Percentiles rank a stretch among this genome's conserved stretches.
Evolutionary conservation across 2,888 invertebrate species (phyloP).

Genomic region (Ophraella communa): DNA sequence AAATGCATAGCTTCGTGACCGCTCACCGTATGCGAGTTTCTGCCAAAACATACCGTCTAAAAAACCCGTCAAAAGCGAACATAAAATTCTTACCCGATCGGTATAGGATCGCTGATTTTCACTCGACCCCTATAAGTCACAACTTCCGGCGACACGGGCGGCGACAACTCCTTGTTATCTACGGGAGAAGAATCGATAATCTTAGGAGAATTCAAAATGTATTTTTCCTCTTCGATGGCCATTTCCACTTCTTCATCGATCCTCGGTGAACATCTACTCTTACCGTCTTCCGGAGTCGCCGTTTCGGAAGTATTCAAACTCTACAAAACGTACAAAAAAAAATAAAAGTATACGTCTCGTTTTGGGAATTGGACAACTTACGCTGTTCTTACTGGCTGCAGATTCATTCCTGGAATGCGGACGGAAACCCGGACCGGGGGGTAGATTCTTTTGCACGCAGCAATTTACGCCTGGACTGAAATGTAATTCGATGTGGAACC

Average conservation of each 20-base stretch:
- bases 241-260: conserved; percentile 77
- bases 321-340: conserved; percentile 52
- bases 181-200: conserved; percentile 37
- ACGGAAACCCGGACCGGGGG: conserved; percentile 91
- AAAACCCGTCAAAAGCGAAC: too few species aligned
- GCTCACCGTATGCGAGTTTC: conserved; percentile 75
- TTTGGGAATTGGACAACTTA: conserved; percentile 51
- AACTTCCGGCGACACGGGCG: conserved; percentile 38
- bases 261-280: conserved; percentile 62
- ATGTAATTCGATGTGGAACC: conserved; percentile 98
- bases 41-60: too few species aligned
- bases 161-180: conserved; percentile 35
- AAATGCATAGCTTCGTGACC: conserved; percentile 81
- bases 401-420: conserved; percentile 90
- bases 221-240: conserved; percentile 48
- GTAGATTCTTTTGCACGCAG: conserved; percentile 92
- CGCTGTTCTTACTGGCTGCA: conserved; percentile 66
- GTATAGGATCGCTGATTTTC: conserved; percentile 76
- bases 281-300: conserved; percentile 62
- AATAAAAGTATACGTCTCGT: conserved; percentile 5
- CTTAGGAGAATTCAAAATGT: conserved; percentile 37
- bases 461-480: conserved; percentile 98
- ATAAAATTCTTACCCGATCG: conserved; percentile 71
- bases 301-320: conserved; percentile 70
- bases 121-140: conserved; percentile 57